phyloP scores from a whole-genome alignment of 2,888 invertebrate genomes.

The Noctua fimbriata region DNA sequence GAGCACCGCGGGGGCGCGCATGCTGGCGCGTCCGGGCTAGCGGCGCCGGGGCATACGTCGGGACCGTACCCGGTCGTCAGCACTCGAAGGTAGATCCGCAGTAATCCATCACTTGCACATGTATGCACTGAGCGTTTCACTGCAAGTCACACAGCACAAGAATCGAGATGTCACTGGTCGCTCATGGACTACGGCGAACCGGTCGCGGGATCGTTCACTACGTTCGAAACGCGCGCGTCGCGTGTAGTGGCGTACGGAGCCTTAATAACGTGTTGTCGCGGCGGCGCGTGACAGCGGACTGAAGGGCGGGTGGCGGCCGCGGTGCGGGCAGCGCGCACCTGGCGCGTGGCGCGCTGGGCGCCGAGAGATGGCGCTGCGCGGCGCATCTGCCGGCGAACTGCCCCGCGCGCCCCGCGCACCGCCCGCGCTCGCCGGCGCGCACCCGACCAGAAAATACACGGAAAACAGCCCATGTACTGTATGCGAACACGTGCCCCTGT shows the following conservation, averaged over 20 bases:
- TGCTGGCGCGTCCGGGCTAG: conserved; percentile 88
- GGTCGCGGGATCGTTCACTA: conserved; percentile 88
- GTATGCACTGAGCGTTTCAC: conserved; percentile 88
- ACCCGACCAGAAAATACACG: conserved; percentile 88
- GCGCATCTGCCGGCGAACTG: conserved; percentile 86
- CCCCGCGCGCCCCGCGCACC: conserved; percentile 72
- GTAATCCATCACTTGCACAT: conserved; percentile 90
- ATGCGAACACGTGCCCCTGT: conserved; percentile 87
- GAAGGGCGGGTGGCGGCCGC: conserved; percentile 87
- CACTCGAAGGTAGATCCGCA: conserved; percentile 83
- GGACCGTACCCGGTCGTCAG: conserved; percentile 85
- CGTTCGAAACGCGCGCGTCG: conserved; percentile 89
- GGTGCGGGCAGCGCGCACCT: conserved; percentile 87
- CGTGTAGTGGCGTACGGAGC: conserved; percentile 82
- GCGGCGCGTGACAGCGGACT: conserved; percentile 89
- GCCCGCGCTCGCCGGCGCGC: conserved; percentile 70
- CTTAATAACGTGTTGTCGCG: conserved; percentile 82
- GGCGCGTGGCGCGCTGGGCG: conserved; percentile 76
- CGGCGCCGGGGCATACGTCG: conserved; percentile 89
- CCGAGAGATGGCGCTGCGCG: conserved; percentile 89
- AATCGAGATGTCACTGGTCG: conserved; percentile 87
- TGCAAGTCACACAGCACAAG: conserved; percentile 89
- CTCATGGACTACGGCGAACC: conserved; percentile 87
- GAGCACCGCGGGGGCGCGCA: conserved; percentile 90
- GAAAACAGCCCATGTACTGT: conserved; percentile 86